Evolutionary conservation across 2,113 vertebrate genomes (phyloP).

Genomic region (Apteryx mantelli): DNA sequence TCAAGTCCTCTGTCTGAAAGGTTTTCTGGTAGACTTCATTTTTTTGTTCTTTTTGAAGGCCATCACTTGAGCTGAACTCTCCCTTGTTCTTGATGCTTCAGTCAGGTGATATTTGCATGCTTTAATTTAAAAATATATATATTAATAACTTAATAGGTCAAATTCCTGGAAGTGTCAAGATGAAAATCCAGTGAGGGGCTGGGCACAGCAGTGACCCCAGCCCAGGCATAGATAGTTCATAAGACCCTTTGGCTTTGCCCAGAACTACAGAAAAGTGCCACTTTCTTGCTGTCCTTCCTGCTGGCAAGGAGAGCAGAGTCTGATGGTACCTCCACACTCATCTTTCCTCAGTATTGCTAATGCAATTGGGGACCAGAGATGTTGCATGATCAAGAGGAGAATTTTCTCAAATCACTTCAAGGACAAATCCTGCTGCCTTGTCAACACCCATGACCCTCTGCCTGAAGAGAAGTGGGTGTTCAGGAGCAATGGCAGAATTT

Average conservation of each 20-base stretch:
- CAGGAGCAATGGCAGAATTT: not conserved
- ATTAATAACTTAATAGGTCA: not conserved
- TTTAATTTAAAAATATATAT: not conserved
- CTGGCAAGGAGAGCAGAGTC: not conserved
- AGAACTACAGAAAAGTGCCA: not conserved
- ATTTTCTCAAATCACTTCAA: not conserved
- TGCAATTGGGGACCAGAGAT: not conserved
- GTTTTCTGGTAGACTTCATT: not conserved
- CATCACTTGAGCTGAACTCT: not conserved
- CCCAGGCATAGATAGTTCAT: not conserved
- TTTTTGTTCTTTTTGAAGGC: not conserved
- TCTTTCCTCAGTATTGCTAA: not conserved
- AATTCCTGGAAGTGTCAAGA: not conserved
- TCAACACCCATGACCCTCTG: not conserved
- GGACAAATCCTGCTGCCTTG: not conserved
- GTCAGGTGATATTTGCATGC: not conserved
- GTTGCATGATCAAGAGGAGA: not conserved
- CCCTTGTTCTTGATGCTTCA: not conserved
- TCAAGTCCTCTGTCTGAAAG: not conserved
- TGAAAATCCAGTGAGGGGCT: not conserved
- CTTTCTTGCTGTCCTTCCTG: not conserved
- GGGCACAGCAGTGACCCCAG: not conserved
- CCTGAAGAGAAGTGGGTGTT: not conserved
- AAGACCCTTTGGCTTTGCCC: not conserved
- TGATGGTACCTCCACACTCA: rapidly evolving